Conservation (phyloP, 35 echinoderm and acorn worm genomes). For the Hemicentrotus pulcherrimus region DNA sequence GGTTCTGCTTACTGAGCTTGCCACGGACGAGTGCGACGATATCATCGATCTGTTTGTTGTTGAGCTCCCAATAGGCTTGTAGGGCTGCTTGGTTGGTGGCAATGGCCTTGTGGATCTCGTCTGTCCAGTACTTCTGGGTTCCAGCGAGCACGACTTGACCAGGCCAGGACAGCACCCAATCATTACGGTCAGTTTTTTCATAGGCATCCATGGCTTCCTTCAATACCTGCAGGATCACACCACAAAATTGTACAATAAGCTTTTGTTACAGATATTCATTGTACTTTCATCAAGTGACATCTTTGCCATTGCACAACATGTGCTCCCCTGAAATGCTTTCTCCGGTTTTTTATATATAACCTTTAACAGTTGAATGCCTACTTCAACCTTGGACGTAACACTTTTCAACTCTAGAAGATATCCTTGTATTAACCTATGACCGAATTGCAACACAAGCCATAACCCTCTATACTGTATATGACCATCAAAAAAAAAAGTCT, state of each 20-base stretch:
- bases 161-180: conserved; percentile 93
- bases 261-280: too few relatives aligned
- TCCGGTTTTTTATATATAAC: too few relatives aligned
- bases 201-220: conserved; percentile 85
- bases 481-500: too few relatives aligned
- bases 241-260: not conserved
- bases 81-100: conserved; percentile 73
- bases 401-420: too few relatives aligned
- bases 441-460: too few relatives aligned
- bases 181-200: conserved; percentile 64
- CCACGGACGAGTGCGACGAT: conserved; percentile 95
- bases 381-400: too few relatives aligned
- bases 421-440: too few relatives aligned
- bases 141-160: conserved; percentile 87
- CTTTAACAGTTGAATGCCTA: too few relatives aligned
- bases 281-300: too few relatives aligned
- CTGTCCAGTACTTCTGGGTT: conserved; percentile 95
- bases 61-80: conserved; percentile 81
- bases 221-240: conserved; percentile 71
- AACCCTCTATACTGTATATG: too few relatives aligned
- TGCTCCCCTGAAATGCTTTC: too few relatives aligned
- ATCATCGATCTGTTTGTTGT: conserved; percentile 94
- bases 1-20: conserved; percentile 98
- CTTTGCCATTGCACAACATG: too few relatives aligned
- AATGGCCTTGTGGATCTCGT: conserved; percentile 93